A percentile compares a stretch with the other conserved stretches of the same genome.
Evolutionary conservation across 1,140 invertebrate genomes (phyloP).

Genomic region (Nebria ingens): DNA sequence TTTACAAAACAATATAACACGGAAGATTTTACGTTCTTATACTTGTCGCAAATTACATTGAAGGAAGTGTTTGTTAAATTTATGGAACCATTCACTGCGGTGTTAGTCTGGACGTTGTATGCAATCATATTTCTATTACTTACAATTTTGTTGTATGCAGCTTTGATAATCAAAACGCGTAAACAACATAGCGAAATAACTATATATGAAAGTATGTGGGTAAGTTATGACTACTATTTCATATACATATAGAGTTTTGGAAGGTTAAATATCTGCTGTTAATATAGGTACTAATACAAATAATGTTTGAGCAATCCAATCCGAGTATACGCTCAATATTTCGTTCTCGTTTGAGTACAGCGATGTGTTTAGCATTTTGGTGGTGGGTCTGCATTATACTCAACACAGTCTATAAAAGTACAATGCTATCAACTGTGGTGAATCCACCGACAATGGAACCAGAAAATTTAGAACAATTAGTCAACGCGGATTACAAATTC

Average conservation of each 20-base stretch:
- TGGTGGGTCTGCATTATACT: neutral
- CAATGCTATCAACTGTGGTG: neutral
- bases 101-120: neutral
- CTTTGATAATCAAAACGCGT: neutral
- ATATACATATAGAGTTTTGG: neutral
- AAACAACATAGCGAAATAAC: neutral
- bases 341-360: neutral
- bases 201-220: neutral
- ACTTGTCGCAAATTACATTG: neutral
- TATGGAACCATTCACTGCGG: neutral
- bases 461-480: neutral
- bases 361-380: neutral
- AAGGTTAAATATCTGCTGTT: neutral
- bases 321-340: neutral
- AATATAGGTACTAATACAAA: neutral
- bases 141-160: neutral
- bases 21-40: neutral
- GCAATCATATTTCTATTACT: neutral
- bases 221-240: neutral
- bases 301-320: neutral
- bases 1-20: constrained; percentile 4
- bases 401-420: neutral
- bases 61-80: neutral
- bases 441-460: neutral
- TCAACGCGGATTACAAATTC: neutral